These are phyloP conservation scores for Ectemnius continuus DNA, from an alignment of 2,888 invertebrate species.

Conservation along the genomic window DNA sequence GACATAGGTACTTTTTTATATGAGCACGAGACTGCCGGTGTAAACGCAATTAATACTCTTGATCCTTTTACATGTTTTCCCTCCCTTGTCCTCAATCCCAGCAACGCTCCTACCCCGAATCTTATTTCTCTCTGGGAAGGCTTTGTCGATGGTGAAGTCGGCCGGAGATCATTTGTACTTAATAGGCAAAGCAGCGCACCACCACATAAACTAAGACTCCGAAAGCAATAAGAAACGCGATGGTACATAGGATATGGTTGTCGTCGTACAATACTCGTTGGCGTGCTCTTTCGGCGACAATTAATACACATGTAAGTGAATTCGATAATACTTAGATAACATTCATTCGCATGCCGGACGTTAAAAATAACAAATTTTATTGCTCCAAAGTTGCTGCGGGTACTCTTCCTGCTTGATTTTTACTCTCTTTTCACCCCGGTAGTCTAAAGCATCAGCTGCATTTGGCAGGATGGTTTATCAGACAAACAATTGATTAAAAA, in stretches of 20 bases:
- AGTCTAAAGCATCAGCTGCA: too few species aligned
- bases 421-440: too few species aligned
- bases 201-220: constrained; percentile 57
- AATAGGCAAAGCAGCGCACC: constrained; percentile 53
- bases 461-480: too few species aligned
- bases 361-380: constrained; percentile 69
- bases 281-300: constrained; percentile 54
- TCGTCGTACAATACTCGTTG: constrained; percentile 59
- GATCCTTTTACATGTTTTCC: constrained; percentile 42
- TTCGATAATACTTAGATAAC: constrained; percentile 57
- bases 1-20: constrained; percentile 39
- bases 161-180: constrained; percentile 56
- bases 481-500: too few species aligned
- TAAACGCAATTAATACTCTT: constrained; percentile 50
- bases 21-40: constrained; percentile 51
- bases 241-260: constrained; percentile 48
- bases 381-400: constrained; percentile 60
- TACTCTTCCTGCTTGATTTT: not conserved
- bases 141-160: constrained; percentile 34
- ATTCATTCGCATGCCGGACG: constrained; percentile 54
- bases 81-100: constrained; percentile 13
- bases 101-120: too few species aligned
- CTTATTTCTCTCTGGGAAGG: constrained; percentile 33
- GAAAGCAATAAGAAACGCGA: constrained; percentile 58
- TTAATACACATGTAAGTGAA: constrained; percentile 54